These are phyloP conservation scores for Empis livida DNA, from an alignment of 2,888 invertebrate species.

Conservation along the genomic window DNA sequence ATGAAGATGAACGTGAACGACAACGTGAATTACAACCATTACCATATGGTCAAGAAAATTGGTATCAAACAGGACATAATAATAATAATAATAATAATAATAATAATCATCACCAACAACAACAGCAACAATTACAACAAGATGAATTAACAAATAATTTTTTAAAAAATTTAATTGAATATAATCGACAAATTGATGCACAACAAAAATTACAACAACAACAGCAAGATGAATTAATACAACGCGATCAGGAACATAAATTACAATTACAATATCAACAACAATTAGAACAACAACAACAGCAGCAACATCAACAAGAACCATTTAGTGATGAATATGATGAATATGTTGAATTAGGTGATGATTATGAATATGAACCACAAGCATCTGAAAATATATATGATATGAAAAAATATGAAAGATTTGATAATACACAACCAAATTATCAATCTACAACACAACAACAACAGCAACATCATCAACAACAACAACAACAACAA, in stretches of 20 bases:
- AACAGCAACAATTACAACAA: constrained; percentile 39
- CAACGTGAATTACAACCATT: constrained; percentile 12
- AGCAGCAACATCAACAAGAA: constrained; percentile 5
- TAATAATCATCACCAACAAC: constrained; percentile 28
- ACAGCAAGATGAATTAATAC: constrained; percentile 35
- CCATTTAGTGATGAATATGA: constrained; percentile 42
- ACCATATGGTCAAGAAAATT: constrained; percentile 45
- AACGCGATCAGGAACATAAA: constrained; percentile 25
- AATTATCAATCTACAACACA: constrained; percentile 2
- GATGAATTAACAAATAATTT: constrained; percentile 31
- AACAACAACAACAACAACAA: constrained; percentile 7
- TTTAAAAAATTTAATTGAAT: constrained; percentile 51
- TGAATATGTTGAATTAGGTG: constrained; percentile 26
- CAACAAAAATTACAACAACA: constrained; percentile 32
- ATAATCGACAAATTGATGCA: constrained; percentile 42
- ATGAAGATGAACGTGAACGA: constrained; percentile 46
- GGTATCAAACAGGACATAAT: constrained; percentile 38
- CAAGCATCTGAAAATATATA: constrained; percentile 11
- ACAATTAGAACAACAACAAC: constrained; percentile 4
- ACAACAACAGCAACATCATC: constrained; percentile 14
- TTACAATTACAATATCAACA: constrained; percentile 4
- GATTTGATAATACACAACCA: constrained; percentile 4
- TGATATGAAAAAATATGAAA: constrained; percentile 13
- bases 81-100: constrained; percentile 27
- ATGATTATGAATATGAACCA: constrained; percentile 15